Percentiles rank a stretch among this genome's conserved stretches.
Evolutionary conservation across 1,140 invertebrate species (phyloP).

Genomic region (Magallana gigas): DNA sequence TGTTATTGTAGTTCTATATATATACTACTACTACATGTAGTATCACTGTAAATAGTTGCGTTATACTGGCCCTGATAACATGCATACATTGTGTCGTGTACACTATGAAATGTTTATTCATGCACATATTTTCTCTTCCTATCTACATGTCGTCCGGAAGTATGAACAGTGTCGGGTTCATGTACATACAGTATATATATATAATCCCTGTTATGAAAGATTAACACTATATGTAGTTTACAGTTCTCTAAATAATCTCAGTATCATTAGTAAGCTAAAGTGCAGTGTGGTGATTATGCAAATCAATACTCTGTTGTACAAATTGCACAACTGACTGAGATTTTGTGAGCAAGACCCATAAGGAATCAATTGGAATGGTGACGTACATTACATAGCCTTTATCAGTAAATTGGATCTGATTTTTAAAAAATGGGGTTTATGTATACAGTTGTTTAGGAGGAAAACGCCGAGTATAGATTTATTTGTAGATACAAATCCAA

Average conservation of each 20-base stretch:
- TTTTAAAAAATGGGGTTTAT: slow-evolving; percentile 9
- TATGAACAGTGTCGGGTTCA: background rate
- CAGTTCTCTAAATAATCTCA: background rate
- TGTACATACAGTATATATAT: background rate
- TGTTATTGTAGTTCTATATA: background rate
- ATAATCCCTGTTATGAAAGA: background rate
- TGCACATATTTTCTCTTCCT: background rate
- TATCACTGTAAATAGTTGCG: background rate
- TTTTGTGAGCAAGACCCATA: background rate
- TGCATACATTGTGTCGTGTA: background rate
- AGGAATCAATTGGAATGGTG: slow-evolving; percentile 8
- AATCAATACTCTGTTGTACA: slow-evolving; percentile 19
- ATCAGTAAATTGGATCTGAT: slow-evolving; percentile 24
- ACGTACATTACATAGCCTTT: background rate
- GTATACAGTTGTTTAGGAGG: background rate
- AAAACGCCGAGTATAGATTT: background rate
- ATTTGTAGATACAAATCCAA: background rate
- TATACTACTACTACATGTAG: background rate
- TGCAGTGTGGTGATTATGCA: slow-evolving; percentile 15
- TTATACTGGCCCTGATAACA: background rate
- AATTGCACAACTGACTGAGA: slow-evolving; percentile 23
- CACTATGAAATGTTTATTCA: slow-evolving; percentile 2
- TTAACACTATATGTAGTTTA: background rate
- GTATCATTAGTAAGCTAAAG: background rate
- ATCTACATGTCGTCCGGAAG: background rate